Conservation (phyloP, 92 coral and sea anemone genomes). For the Porites divaricata region DNA sequence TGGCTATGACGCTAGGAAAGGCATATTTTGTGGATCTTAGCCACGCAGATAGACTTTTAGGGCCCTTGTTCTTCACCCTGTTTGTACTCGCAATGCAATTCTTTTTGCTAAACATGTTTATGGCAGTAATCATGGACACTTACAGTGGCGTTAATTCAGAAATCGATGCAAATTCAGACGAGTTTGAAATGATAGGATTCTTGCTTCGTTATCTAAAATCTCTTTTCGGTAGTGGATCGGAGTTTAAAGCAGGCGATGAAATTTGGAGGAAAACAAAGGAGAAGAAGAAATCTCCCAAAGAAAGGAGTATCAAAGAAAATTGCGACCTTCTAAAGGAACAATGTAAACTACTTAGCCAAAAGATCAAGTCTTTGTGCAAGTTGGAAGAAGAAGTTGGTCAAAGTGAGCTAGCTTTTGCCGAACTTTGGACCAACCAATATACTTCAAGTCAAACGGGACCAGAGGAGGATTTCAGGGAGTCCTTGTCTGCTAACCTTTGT, state of each 20-base stretch:
- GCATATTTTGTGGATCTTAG: constrained; percentile 63
- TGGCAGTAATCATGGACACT: constrained; percentile 61
- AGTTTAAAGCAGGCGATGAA: constrained; percentile 46
- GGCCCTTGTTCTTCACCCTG: constrained; percentile 50
- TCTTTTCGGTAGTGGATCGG: constrained; percentile 40
- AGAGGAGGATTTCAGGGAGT: neutral
- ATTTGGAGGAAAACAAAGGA: constrained; percentile 45
- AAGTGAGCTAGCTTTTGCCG: constrained; percentile 19
- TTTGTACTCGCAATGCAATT: constrained; percentile 65
- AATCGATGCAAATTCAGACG: constrained; percentile 27
- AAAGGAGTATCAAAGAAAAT: constrained; percentile 14
- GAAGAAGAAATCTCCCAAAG: neutral
- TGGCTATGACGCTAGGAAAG: constrained; percentile 66
- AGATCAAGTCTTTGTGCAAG: constrained; percentile 20
- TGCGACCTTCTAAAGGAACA: constrained; percentile 12
- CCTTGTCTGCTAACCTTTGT: constrained; percentile 2
- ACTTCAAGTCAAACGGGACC: neutral
- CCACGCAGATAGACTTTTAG: constrained; percentile 50
- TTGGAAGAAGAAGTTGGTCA: constrained; percentile 25
- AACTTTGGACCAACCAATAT: neutral
- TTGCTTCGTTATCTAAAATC: constrained; percentile 40
- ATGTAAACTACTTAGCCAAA: constrained; percentile 5
- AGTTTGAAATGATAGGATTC: constrained; percentile 51
- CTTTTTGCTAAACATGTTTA: constrained; percentile 66
- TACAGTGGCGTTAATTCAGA: constrained; percentile 58